Evolutionary conservation across 2,888 invertebrate genomes (phyloP), one percentile per base, ranked within the genome.

Genomic region (Drosophila paramelanica): DNA sequence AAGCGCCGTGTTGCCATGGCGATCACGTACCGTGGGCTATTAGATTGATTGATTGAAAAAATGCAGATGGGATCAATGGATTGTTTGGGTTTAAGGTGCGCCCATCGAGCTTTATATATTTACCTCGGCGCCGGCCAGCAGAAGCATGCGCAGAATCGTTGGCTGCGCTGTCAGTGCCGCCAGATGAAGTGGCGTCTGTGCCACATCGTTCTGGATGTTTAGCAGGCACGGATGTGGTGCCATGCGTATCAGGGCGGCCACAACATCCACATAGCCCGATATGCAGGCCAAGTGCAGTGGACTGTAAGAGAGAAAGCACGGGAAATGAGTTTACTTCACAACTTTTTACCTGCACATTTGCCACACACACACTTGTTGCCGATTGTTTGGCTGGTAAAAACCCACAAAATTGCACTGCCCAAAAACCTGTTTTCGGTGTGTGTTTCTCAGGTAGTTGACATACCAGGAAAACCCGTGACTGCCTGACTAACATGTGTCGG

Each of bases 211-310:
- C 55, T 94, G 94, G 39, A 97, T 94, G 91, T 98, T 96, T 45
- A 98, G 93, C 67, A 96, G 94, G 50, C 94, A 94, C 56, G 95
- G 95, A 92, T 96, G 95, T 38, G 97, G 97, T 67, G 96, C 96
- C 90, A 96, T 93, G 71, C 95, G 94, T 83, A 98, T 96, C 51
- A 98, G 93, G 52, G 95, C 95, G 77, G 95, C 93, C 0, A 96
- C 95, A 69, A 96, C 95, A 87, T 96, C 95, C 68, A 94, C 93
- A 89, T 95, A 95, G 47, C 96, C 95, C 74, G 96, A 95, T 57
- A 96, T 94, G 81, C 98, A 96, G 36, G 97, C 96, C 83, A 96
- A 94, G 93, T 98, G 98, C 81, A 98, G 93, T 92, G 96, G 95
- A 88, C 98, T 98, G 94, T 45, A 93, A 93, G 23, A 51, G n/a